These are phyloP conservation scores for Amiota communis DNA, from an alignment of 2,888 invertebrate species.

Conservation along the genomic window DNA sequence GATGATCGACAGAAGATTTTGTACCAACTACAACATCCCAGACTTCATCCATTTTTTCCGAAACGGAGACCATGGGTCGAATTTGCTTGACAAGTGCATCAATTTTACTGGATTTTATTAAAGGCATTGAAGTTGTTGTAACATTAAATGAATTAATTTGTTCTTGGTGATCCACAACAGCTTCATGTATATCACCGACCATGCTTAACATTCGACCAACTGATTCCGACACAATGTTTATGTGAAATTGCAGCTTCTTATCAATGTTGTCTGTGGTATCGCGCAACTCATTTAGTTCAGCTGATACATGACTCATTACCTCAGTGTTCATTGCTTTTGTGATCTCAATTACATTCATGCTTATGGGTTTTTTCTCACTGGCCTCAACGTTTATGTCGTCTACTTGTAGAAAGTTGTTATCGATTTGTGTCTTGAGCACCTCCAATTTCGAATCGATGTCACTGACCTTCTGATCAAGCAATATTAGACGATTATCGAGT, in stretches of 20 bases:
- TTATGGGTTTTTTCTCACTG: conserved; percentile 89
- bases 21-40: conserved; percentile 93
- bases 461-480: conserved; percentile 87
- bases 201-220: conserved; percentile 84
- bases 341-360: conserved; percentile 87
- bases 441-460: conserved; percentile 87
- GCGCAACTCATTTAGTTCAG: conserved; percentile 85
- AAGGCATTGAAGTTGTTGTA: conserved; percentile 77
- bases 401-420: conserved; percentile 84
- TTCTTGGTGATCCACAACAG: conserved; percentile 84
- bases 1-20: conserved; percentile 88
- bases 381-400: conserved; percentile 91
- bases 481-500: conserved; percentile 80
- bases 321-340: conserved; percentile 88
- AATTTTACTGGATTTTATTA: conserved; percentile 81
- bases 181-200: conserved; percentile 87
- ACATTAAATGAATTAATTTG: conserved; percentile 73
- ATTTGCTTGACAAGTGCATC: conserved; percentile 87
- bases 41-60: conserved; percentile 92
- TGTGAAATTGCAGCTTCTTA: conserved; percentile 87
- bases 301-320: conserved; percentile 85
- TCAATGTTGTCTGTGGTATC: conserved; percentile 85
- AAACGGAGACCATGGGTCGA: conserved; percentile 87
- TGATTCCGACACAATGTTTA: conserved; percentile 87
- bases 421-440: conserved; percentile 86